A percentile compares a stretch with the other conserved stretches of the same genome.
These are phyloP conservation scores for Rhyacophila brunnea DNA, from an alignment of 1,140 invertebrate genomes.

Conservation along the genomic window DNA sequence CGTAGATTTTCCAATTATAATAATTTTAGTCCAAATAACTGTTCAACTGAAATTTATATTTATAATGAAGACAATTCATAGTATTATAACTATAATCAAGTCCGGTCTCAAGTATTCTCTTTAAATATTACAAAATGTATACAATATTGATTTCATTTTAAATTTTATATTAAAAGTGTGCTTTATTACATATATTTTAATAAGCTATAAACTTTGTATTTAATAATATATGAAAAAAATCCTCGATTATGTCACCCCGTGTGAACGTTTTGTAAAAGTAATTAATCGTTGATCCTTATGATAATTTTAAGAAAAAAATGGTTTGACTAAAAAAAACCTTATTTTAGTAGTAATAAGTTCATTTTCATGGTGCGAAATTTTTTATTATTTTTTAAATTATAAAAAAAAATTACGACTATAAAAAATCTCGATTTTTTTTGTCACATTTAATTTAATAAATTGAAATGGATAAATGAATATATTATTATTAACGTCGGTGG, in stretches of 20 bases:
- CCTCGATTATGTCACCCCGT: neutral
- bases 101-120: too few species aligned
- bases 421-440: too few species aligned
- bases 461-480: too few species aligned
- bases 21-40: too few species aligned
- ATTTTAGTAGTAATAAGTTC: neutral
- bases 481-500: too few species aligned
- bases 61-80: too few species aligned
- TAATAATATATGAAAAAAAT: neutral
- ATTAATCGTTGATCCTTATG: slow-evolving; percentile 23
- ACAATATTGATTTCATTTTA: too few species aligned
- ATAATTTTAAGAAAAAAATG: slow-evolving; percentile 26
- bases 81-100: too few species aligned
- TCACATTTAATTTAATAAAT: too few species aligned
- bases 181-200: neutral
- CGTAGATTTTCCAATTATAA: too few species aligned
- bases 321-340: neutral
- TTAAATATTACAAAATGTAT: too few species aligned
- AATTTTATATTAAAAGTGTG: neutral
- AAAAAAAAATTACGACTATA: neutral
- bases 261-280: neutral
- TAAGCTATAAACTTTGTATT: neutral
- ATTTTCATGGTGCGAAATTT: neutral
- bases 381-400: neutral
- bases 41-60: too few species aligned